phyloP scores from a whole-genome alignment of 2,888 invertebrate genomes.

The Melolontha melolontha region DNA sequence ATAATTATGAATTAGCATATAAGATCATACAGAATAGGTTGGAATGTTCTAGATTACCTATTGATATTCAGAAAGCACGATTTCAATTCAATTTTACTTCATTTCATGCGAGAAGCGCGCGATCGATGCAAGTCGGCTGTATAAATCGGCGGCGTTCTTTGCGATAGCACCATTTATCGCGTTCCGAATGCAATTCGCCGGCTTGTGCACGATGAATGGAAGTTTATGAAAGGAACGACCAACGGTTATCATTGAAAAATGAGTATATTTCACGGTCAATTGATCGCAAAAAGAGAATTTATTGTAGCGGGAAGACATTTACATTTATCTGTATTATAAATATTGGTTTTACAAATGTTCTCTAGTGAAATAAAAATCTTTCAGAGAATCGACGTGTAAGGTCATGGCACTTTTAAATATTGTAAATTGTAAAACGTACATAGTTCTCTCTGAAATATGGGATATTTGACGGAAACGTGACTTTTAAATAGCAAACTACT shows the following conservation, averaged over 20 bases:
- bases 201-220: conserved; percentile 28
- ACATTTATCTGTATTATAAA: conserved; percentile 27
- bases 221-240: conserved; percentile 35
- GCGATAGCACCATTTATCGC: conserved; percentile 49
- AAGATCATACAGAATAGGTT: conserved; percentile 1
- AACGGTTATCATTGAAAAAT: conserved; percentile 37
- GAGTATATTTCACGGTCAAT: conserved; percentile 32
- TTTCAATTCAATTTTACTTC: conserved; percentile 50
- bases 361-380: not conserved
- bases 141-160: conserved; percentile 51
- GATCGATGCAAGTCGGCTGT: conserved; percentile 48
- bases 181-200: conserved; percentile 32
- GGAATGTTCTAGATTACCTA: conserved; percentile 35
- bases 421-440: no score
- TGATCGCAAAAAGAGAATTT: conserved; percentile 19
- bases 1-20: conserved; percentile 48
- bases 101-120: conserved; percentile 34
- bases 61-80: conserved; percentile 49
- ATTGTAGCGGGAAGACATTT: conserved; percentile 13
- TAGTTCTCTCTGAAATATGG: no score
- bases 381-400: no score
- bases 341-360: conserved; percentile 12
- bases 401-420: no score
- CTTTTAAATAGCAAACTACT: no score
- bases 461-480: no score